Conservation (phyloP, 1,140 invertebrate species). For the Heliconius eleuchia region DNA sequence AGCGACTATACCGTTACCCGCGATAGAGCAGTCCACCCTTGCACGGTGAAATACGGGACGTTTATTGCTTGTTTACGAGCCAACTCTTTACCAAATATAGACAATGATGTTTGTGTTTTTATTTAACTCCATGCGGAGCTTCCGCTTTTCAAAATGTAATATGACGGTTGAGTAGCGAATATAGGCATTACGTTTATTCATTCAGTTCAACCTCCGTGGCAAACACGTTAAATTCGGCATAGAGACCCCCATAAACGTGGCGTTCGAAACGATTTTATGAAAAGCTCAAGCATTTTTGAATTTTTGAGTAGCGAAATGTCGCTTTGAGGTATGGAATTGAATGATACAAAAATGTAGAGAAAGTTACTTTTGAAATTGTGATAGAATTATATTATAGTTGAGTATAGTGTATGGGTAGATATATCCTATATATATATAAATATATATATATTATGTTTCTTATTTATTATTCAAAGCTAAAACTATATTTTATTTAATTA, state of each 20-base stretch:
- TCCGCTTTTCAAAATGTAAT: constrained; percentile 45
- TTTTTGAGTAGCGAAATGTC: constrained; percentile 1
- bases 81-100: constrained; percentile 61
- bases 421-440: background rate
- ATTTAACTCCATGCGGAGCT: constrained; percentile 35
- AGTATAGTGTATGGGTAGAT: background rate
- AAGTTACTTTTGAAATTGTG: background rate
- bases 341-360: constrained; percentile 6
- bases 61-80: constrained; percentile 67
- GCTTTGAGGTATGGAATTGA: constrained; percentile 22
- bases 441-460: background rate
- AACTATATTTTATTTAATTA: background rate
- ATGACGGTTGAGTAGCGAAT: constrained; percentile 36
- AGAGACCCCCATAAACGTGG: constrained; percentile 5
- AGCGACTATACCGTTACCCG: constrained; percentile 44
- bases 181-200: constrained; percentile 21
- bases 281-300: constrained; percentile 21
- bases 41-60: constrained; percentile 54
- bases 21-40: constrained; percentile 47
- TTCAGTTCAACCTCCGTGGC: constrained; percentile 9
- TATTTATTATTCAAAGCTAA: background rate
- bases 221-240: constrained; percentile 14
- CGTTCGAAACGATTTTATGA: constrained; percentile 16
- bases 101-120: constrained; percentile 56
- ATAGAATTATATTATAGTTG: background rate